Evolutionary conservation across 2,797 vertebrate species (phyloP), one percentile per base, ranked within the genome.

Genomic region (Chelmon rostratus): DNA sequence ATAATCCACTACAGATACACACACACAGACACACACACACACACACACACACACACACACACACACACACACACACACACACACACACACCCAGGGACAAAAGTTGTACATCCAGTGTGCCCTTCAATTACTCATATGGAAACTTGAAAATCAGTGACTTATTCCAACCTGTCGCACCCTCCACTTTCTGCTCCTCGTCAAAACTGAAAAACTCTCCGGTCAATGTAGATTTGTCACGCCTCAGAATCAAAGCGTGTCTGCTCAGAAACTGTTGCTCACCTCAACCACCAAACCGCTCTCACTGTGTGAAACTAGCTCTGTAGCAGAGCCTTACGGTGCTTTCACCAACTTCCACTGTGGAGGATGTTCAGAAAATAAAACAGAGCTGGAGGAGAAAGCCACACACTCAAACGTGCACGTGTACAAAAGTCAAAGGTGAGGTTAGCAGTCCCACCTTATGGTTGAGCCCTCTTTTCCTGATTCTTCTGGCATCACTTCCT

Each of bases 391-490:
- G 19, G 37, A 44, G 28, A 59, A 54, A 84, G 23, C 19, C 35
- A 64, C 1, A 25, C 28, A 19, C 19, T 23, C 11, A n/a, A 7
- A 40, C 25, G 5, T 16, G 25, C 49, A 76, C 49, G 54, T 25
- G 16, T 18, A n/a, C 8, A 62, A 35, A 71, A 78, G 61, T 66
- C 42, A 69, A 69, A 78, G 21, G 37, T 76, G 53, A 88, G 44
- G 54, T 76, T 62, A 61, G 53, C 31, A 65, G 81, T 59, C 93
- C 86, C 82, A 96, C 95, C 95, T 96, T 96, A 28, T 95, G 95
- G 83, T 89, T 93, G 76, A 96, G 93, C 88, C 90, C 94, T 85
- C 94, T 94, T 86, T 93, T 96, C 85, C 93, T 92, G 88, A 95
- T 93, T 81, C 84, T 86, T 44, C 86, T 93, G 87, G 81, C 83